Evolutionary conservation across 2,797 vertebrate species (phyloP).

Genomic region (Gymnothorax reevesii): DNA sequence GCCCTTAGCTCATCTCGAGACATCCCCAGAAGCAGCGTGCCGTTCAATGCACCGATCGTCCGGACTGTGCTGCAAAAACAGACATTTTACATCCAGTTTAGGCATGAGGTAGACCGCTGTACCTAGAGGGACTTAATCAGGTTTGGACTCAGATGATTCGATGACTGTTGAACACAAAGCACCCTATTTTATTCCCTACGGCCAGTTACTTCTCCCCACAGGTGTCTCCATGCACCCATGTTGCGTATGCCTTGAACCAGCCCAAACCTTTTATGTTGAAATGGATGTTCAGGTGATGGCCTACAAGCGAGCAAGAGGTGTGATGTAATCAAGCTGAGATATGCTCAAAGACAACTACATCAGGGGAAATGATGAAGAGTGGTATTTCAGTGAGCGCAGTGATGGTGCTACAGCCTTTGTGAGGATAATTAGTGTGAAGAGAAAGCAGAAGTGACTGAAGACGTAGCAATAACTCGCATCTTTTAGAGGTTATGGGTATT

Average conservation of each 20-base stretch:
- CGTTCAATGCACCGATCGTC: constrained; percentile 76
- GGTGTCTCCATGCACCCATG: neutral
- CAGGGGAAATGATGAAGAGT: too few relatives aligned
- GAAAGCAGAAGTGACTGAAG: neutral
- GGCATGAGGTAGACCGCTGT: too few relatives aligned
- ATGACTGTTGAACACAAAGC: neutral
- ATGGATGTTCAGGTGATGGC: too few relatives aligned
- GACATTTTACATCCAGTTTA: neutral
- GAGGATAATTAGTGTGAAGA: neutral
- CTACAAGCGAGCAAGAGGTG: too few relatives aligned
- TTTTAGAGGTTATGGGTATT: neutral
- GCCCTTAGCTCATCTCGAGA: constrained; percentile 69
- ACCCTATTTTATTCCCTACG: too few relatives aligned
- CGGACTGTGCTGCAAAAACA: constrained; percentile 71
- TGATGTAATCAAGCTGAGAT: too few relatives aligned
- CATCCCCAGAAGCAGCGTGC: constrained; percentile 78
- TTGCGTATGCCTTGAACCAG: neutral
- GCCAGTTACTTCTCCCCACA: neutral
- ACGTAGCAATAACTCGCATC: neutral
- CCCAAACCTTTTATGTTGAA: neutral
- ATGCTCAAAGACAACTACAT: too few relatives aligned
- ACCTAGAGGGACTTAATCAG: neutral
- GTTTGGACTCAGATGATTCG: too few relatives aligned
- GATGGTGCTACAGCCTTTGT: too few relatives aligned
- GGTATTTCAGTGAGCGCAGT: too few relatives aligned